Evolutionary conservation across 2,113 vertebrate species (phyloP).

Genomic region (Microtus ochrogaster): DNA sequence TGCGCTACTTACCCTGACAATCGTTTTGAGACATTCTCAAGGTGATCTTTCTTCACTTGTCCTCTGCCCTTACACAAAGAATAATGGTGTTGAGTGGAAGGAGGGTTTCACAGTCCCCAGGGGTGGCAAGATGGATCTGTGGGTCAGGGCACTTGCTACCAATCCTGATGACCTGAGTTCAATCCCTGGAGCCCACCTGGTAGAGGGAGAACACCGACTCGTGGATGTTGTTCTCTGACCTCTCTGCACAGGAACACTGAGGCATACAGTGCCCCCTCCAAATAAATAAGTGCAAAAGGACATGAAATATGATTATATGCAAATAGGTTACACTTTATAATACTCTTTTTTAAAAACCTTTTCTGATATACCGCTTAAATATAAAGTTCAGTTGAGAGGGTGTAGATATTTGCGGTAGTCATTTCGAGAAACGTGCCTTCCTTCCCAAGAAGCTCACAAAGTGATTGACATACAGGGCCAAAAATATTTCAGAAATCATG

Average conservation of each 20-base stretch:
- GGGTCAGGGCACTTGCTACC: not conserved
- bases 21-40: fast-evolving
- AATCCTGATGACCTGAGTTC: not conserved
- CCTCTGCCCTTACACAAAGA: not conserved
- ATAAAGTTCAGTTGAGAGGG: not conserved
- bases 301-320: not conserved
- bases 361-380: not conserved
- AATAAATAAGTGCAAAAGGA: not conserved
- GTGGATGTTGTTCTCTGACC: not conserved
- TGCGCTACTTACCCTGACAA: fast-evolving
- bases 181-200: too few species aligned
- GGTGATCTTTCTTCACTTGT: fast-evolving
- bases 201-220: not conserved
- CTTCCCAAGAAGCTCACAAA: not conserved
- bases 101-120: not conserved
- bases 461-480: not conserved
- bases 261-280: not conserved
- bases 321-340: not conserved
- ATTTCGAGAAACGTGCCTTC: not conserved
- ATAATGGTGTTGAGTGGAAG: not conserved
- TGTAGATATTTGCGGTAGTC: not conserved
- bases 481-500: not conserved
- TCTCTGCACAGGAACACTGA: not conserved
- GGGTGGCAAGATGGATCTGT: too few species aligned
- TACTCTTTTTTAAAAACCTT: not conserved